A percentile compares a stretch with the other conserved stretches of the same genome.
Evolutionary conservation across 1,140 invertebrate genomes (phyloP).

Genomic region (Drosophila ironensis): DNA sequence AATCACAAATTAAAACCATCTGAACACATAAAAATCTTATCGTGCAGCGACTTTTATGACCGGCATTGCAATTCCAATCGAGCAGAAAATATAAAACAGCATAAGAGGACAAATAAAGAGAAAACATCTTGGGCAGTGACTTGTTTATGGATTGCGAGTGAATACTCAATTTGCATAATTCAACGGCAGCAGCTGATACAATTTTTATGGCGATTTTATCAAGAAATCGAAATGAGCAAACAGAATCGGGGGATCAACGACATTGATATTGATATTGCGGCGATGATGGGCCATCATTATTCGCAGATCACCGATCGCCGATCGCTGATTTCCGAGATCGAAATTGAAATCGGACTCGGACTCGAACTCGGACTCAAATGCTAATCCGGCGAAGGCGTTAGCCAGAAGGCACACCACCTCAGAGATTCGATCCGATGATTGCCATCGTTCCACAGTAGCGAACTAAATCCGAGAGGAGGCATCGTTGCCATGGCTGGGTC

Average conservation of each 20-base stretch:
- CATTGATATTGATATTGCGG: conserved; percentile 44
- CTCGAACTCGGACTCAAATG: conserved; percentile 1
- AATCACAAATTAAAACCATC: conserved; percentile 48
- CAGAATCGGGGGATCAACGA: conserved; percentile 26
- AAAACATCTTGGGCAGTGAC: conserved; percentile 15
- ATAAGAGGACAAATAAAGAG: neutral
- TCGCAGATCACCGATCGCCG: conserved; percentile 12
- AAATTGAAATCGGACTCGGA: conserved; percentile 21
- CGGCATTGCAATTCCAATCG: conserved; percentile 16
- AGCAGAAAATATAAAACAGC: neutral
- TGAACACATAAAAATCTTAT: conserved; percentile 48
- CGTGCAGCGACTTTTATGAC: conserved; percentile 34
- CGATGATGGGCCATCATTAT: conserved; percentile 35
- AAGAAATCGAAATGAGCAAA: conserved; percentile 46
- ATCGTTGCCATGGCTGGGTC: conserved; percentile 31
- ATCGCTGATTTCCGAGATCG: conserved; percentile 12
- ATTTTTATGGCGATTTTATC: conserved; percentile 58
- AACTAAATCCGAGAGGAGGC: conserved; percentile 6
- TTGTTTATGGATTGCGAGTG: conserved; percentile 26
- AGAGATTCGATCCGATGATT: conserved; percentile 13
- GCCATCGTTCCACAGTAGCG: conserved; percentile 31
- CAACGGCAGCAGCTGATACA: conserved; percentile 42
- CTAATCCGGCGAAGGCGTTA: conserved; percentile 40
- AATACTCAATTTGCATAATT: conserved; percentile 43
- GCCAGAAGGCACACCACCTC: conserved; percentile 28